Evolutionary conservation across 1,140 invertebrate genomes (phyloP).

Genomic region (Ectropis grisescens): DNA sequence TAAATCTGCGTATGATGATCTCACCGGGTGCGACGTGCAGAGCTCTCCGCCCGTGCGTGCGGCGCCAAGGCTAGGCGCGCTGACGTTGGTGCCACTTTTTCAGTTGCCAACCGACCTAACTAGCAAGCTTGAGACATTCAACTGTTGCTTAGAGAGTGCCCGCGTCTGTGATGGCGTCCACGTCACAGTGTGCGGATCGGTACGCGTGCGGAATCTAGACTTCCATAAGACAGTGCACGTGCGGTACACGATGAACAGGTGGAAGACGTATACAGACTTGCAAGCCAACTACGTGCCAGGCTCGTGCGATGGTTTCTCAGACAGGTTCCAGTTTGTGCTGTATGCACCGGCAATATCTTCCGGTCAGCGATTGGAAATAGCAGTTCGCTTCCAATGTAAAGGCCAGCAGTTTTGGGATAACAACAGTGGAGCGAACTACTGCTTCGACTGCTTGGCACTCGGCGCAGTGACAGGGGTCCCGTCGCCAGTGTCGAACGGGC

Average conservation of each 20-base stretch:
- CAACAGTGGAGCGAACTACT: constrained; percentile 88
- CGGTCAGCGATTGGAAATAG: constrained; percentile 84
- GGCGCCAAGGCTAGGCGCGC: constrained; percentile 57
- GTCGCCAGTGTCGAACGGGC: constrained; percentile 18
- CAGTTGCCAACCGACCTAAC: constrained; percentile 82
- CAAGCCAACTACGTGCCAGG: constrained; percentile 86
- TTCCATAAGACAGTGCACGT: constrained; percentile 93
- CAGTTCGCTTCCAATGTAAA: constrained; percentile 85
- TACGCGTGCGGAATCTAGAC: constrained; percentile 90
- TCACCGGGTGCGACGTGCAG: constrained; percentile 72
- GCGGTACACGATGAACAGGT: constrained; percentile 88
- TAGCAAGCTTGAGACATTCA: constrained; percentile 84
- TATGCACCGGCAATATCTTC: constrained; percentile 80
- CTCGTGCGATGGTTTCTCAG: constrained; percentile 94
- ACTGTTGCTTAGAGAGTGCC: constrained; percentile 90
- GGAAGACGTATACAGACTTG: constrained; percentile 87
- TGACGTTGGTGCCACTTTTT: constrained; percentile 80
- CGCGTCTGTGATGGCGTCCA: constrained; percentile 78
- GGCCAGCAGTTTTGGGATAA: constrained; percentile 93
- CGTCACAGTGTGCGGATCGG: constrained; percentile 86
- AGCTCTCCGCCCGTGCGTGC: constrained; percentile 39
- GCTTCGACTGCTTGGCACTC: constrained; percentile 82
- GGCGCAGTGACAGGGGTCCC: constrained; percentile 17
- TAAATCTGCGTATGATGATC: constrained; percentile 85
- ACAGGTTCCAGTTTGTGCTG: constrained; percentile 86